A percentile compares a stretch with the other conserved stretches of the same genome.
Conservation (phyloP, 2,797 vertebrate genomes). For the Lepilemur ruficaudatus region DNA sequence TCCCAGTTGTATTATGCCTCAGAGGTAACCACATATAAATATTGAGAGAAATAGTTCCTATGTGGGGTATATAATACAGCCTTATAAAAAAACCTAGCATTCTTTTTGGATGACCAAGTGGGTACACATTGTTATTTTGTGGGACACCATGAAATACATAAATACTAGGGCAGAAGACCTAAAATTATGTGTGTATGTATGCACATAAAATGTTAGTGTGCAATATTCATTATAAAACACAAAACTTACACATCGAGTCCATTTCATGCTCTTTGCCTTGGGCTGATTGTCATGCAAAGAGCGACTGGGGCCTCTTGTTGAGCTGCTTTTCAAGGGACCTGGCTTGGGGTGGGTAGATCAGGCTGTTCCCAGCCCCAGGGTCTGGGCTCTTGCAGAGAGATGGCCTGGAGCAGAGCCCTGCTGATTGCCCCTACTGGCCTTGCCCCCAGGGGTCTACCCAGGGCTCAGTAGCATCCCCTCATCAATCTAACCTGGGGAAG, state of each 20-base stretch:
- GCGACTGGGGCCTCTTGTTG: not conserved
- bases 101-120: not conserved
- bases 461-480: not conserved
- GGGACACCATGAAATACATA: not conserved
- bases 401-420: constrained; percentile 40
- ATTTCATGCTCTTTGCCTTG: not conserved
- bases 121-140: not conserved
- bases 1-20: not conserved
- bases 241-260: constrained; percentile 44
- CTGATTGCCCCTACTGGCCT: constrained; percentile 34
- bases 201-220: not conserved
- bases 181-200: not conserved
- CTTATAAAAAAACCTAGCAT: not conserved
- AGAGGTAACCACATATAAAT: not conserved
- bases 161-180: not conserved
- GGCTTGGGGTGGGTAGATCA: not conserved
- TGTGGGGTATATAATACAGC: not conserved
- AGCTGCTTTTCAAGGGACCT: not conserved
- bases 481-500: constrained; percentile 64
- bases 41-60: not conserved
- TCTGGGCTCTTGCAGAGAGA: constrained; percentile 18
- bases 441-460: not conserved
- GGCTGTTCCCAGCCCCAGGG: not conserved
- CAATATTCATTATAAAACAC: constrained; percentile 3
- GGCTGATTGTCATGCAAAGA: constrained; percentile 47